These are phyloP conservation scores for Xenopus tropicalis DNA, from an alignment of 2,113 vertebrate genomes.

Conservation along the genomic window UCB_Xtro_10.0 CM004444.2:136032001-136032500, in stretches of 20 bases:
- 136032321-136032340: not conserved
- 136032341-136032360: conserved; percentile 1
- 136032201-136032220: no score
- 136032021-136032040: no score
- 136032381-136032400: conserved; percentile 16
- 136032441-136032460: conserved; percentile 13
- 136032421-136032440: conserved; percentile 16
- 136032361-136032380: conserved; percentile 31
- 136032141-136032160: not conserved
- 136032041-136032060: no score
- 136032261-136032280: no score
- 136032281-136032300: conserved; percentile 1
- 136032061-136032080: no score
- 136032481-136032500: conserved; percentile 11
- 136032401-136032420: conserved; percentile 14
- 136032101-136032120: no score
- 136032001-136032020: not conserved
- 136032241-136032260: not conserved
- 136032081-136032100: no score
- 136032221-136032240: no score
- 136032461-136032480: conserved; percentile 18
- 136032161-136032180: no score
- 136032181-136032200: no score
- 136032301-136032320: not conserved
- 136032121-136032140: no score